phyloP scores from a whole-genome alignment of 1,140 invertebrate species.

The Zaprionus gabonicus region DNA sequence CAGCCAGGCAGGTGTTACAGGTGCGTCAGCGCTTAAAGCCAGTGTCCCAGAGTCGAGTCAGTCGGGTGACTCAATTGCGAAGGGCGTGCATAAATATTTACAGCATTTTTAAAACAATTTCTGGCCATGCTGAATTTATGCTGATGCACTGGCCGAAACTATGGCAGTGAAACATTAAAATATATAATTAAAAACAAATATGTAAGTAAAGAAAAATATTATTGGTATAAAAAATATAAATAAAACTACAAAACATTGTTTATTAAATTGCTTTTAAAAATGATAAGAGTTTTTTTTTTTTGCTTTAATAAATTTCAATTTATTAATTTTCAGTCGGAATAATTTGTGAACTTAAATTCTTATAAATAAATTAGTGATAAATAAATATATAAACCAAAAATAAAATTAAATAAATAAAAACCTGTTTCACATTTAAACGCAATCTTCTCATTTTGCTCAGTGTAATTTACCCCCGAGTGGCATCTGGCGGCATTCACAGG shows the following conservation, averaged over 20 bases:
- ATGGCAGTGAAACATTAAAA: background rate
- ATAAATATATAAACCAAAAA: too few relatives aligned
- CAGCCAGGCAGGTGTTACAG: conserved; percentile 49
- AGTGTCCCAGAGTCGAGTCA: conserved; percentile 8
- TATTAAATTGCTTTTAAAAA: background rate
- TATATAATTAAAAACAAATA: too few relatives aligned
- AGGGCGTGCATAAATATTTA: conserved; percentile 69
- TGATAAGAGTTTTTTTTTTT: too few relatives aligned
- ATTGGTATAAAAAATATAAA: too few relatives aligned
- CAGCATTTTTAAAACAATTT: conserved; percentile 75
- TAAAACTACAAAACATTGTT: background rate
- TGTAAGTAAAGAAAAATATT: background rate
- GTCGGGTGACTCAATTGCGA: background rate
- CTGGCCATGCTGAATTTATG: conserved; percentile 37
- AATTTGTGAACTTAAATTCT: background rate
- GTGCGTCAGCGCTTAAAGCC: conserved; percentile 43
- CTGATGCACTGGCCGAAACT: conserved; percentile 19
- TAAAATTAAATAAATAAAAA: background rate
- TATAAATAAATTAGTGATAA: background rate
- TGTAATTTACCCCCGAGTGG: conserved; percentile 23
- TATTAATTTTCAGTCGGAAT: too few relatives aligned
- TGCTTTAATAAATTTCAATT: too few relatives aligned
- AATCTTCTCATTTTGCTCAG: background rate
- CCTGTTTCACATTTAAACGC: background rate
- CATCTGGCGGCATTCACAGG: conserved; percentile 69